Evolutionary conservation across 2,888 invertebrate genomes (phyloP), one percentile per base, ranked within the genome.

Genomic region (Trachelus iudaicus): DNA sequence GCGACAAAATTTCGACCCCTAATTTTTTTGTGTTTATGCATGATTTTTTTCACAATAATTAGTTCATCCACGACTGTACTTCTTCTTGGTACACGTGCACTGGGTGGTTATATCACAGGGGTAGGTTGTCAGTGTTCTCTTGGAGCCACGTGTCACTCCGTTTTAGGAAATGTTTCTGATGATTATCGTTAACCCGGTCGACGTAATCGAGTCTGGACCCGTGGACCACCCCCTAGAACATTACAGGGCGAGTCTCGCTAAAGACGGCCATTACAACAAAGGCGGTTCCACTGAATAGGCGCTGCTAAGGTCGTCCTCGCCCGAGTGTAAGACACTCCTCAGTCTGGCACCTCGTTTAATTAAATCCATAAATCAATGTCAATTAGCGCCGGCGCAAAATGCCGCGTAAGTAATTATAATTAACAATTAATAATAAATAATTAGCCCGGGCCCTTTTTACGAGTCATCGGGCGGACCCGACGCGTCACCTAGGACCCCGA

Each of bases 321-420:
- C 85, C 87, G 84, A 77, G 84, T 87, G 85, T 86, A 87, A 89
- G 87, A 89, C 88, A 88, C 86, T 85, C 83, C 86, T 77, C 80
- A 79, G 79, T 82, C 85, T 86, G 83, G 85, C 86, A 86, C 86
- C 89, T 89, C 85, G 85, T 88, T 91, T 91, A 91, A 91, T 91
- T 91, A 90, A 91, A 91, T 84, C 86, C 89, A 90, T 91, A 89
- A 91, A 91, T 91, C 91, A 91, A 88, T 90, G 91, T 90, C 90
- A 91, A 90, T 91, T 91, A 91, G 86, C 78, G 79, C 78, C 81
- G 78, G 80, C 82, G 79, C 81, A 79, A 76, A 73, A 76, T 75
- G 80, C 79, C 75, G 80, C 76, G 86, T 85, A 85, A 89, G 89
- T 89, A 89, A 90, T 91, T 90, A 89, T 88, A 87, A 89, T 90